Conservation (phyloP, 2,797 vertebrate genomes). For the Holocentrus rufus region DNA sequence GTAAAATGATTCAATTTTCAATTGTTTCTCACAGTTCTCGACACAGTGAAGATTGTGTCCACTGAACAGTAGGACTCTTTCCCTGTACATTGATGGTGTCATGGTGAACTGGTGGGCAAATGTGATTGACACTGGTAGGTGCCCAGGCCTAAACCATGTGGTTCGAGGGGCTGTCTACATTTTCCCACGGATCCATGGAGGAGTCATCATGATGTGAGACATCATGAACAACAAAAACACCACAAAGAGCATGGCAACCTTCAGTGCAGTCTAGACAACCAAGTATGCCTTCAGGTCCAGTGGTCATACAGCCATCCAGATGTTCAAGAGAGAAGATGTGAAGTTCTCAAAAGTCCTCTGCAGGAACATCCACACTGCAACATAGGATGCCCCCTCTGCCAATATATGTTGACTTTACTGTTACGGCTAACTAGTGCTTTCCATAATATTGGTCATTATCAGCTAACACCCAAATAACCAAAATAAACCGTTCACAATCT, state of each 20-base stretch:
- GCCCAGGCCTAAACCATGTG: constrained; percentile 21
- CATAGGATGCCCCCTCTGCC: too few species aligned
- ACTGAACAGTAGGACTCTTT: too few species aligned
- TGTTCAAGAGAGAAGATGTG: constrained; percentile 36
- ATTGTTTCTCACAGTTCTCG: too few species aligned
- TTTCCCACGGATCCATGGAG: constrained; percentile 25
- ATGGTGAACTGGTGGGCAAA: constrained; percentile 27
- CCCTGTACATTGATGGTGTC: constrained; percentile 23
- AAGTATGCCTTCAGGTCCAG: constrained; percentile 32
- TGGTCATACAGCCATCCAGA: constrained; percentile 27
- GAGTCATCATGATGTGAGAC: constrained; percentile 37
- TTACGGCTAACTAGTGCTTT: too few species aligned
- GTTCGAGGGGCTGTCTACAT: constrained; percentile 26
- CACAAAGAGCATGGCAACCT: constrained; percentile 28
- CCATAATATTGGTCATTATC: too few species aligned
- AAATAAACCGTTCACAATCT: too few species aligned
- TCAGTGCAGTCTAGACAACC: constrained; percentile 29
- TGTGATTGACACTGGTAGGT: constrained; percentile 22
- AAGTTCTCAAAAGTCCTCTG: constrained; percentile 21
- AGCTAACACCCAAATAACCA: too few species aligned
- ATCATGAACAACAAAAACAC: constrained; percentile 25
- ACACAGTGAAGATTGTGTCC: too few species aligned
- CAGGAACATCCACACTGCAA: constrained; percentile 25
- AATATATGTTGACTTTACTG: too few species aligned
- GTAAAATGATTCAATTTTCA: too few species aligned